Base-by-base conservation (phyloP, 2,797 vertebrate species). In the Anguilla pacifica region DNA sequence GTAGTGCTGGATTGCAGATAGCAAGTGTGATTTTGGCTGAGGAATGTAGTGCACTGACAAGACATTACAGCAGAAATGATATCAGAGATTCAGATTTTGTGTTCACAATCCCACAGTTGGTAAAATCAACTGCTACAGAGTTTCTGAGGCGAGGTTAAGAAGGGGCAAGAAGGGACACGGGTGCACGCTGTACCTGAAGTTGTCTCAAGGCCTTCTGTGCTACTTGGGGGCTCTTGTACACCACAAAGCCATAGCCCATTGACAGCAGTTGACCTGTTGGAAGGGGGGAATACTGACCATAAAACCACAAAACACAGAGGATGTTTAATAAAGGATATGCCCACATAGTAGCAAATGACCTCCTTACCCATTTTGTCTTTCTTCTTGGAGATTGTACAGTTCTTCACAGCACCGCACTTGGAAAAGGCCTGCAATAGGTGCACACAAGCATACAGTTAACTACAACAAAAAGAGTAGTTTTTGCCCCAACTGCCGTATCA, bases 161-260 rank as follows among this genome's bases (percentile, higher is more conserved):
- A 49, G 22, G 25, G n/a, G 28, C 4, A 2, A 28, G 22, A 39
- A 1, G 22, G 31, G 19, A 2, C n/a, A 6, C 0, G 49, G 10
- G 46, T 15, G 22, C 4, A 7, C n/a, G 10, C 39, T 10, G 64
- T 95, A 99, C 99, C 97, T 99, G 98, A 0, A 99, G 96, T 89
- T 92, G 96, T 87, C 94, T 96, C 88, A 99, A 93, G 9, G 99
- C 99, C 90, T 98, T 99, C 94, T 99, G 97, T 67, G 98, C 98
- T 0, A 96, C 93, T 87, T 98, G 96, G 0, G 97, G 96, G 79
- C 96, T 98, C 94, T 91, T 96, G 93, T 97, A 99, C 84, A 98
- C 97, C 91, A 99, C 96, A 93, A 99, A 99, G 0, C 99, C 98
- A 64, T 98, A 99, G 25, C 98, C 99, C 99, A 99, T 98, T 11